These are phyloP conservation scores for Polypedilum vanderplanki DNA, from an alignment of 1,140 invertebrate species.

Conservation along the genomic window DNA sequence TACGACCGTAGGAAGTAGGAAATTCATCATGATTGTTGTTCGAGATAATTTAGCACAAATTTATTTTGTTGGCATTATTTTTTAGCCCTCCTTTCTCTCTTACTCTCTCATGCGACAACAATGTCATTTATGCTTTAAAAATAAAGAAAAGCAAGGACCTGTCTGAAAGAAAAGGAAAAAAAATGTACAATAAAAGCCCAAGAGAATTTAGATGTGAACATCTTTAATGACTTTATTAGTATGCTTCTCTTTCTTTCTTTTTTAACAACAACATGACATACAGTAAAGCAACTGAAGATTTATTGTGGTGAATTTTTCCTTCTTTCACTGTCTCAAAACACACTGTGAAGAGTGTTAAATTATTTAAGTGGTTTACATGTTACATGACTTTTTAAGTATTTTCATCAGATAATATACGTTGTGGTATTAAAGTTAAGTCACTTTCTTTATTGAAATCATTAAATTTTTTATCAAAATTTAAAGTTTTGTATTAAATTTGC, in stretches of 20 bases:
- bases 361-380: too few species aligned
- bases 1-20: background rate
- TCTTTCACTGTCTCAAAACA: too few species aligned
- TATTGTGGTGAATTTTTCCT: too few species aligned
- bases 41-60: conserved; percentile 18
- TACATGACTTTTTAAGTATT: too few species aligned
- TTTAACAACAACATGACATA: background rate
- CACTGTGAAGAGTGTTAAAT: too few species aligned
- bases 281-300: too few species aligned
- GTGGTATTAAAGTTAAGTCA: too few species aligned
- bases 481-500: too few species aligned
- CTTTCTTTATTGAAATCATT: too few species aligned
- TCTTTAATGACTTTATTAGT: conserved; percentile 9
- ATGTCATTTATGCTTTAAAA: background rate
- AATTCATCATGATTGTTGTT: conserved; percentile 19
- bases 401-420: too few species aligned
- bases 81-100: background rate
- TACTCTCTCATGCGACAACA: background rate
- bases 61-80: conserved; percentile 12
- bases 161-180: too few species aligned
- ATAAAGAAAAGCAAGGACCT: conserved; percentile 1
- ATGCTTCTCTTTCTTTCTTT: background rate
- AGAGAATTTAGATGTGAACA: background rate
- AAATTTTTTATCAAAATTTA: too few species aligned
- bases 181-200: background rate